Percentiles rank a stretch among this genome's conserved stretches.
Conservation (phyloP, 2,797 vertebrate species). For the Lates japonicus region DNA sequence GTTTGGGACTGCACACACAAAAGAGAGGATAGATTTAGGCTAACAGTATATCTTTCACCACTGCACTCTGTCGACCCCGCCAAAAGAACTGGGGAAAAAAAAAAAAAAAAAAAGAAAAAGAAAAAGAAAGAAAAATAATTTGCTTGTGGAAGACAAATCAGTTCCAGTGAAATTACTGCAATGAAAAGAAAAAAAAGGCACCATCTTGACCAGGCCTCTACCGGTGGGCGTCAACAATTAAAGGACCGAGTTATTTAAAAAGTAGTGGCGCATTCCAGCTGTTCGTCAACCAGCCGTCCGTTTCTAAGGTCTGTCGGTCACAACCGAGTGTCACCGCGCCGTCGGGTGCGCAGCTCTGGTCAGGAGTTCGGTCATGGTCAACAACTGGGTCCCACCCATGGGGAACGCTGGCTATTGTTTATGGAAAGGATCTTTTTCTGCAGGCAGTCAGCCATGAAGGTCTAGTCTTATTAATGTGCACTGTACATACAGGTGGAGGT, state of each 20-base stretch:
- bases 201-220: constrained; percentile 58
- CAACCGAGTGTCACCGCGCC: constrained; percentile 62
- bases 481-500: constrained; percentile 40
- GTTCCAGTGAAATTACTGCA: constrained; percentile 50
- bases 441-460: constrained; percentile 64
- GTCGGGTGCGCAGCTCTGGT: constrained; percentile 80
- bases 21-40: constrained; percentile 62
- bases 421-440: constrained; percentile 60
- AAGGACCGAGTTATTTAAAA: constrained; percentile 57
- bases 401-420: constrained; percentile 66
- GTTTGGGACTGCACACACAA: constrained; percentile 58
- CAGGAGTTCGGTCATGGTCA: constrained; percentile 81
- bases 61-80: constrained; percentile 49
- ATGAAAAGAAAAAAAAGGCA: constrained; percentile 57
- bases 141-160: constrained; percentile 58
- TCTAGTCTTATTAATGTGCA: constrained; percentile 71
- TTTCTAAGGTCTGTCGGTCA: constrained; percentile 75
- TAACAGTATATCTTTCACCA: constrained; percentile 60
- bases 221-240: constrained; percentile 28
- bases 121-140: too few species aligned
- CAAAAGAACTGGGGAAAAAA: constrained; percentile 49
- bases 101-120: constrained; percentile 46
- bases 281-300: too few species aligned
- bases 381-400: constrained; percentile 66
- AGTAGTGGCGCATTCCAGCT: constrained; percentile 78